phyloP scores from a whole-genome alignment of 2,113 vertebrate genomes.

The Pogona vitticeps region DNA sequence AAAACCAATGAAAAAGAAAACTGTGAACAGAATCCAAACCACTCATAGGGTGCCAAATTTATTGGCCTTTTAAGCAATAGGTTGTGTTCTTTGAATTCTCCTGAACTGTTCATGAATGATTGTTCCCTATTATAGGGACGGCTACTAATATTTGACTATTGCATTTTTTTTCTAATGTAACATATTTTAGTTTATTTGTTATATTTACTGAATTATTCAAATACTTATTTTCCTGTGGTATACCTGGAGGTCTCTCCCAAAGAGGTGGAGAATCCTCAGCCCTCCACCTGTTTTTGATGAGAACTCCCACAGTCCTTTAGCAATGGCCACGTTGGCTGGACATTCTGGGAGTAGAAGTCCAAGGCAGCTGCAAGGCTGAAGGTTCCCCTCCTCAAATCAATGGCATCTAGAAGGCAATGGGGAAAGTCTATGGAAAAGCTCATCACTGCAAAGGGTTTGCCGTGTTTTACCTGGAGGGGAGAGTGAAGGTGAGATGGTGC shows the following conservation, averaged over 20 bases:
- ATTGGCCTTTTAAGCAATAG: background rate
- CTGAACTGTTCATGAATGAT: no score
- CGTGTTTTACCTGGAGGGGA: background rate
- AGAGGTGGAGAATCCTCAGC: no score
- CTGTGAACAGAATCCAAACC: background rate
- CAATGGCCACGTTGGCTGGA: no score
- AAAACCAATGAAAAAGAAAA: background rate
- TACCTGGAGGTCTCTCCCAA: no score
- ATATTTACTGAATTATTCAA: no score
- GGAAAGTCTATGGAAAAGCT: constrained; percentile 26
- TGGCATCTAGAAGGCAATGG: rapidly evolving
- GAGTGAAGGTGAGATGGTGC: background rate
- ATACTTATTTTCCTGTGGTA: no score
- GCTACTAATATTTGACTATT: no score
- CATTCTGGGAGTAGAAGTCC: background rate
- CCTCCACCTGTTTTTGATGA: background rate
- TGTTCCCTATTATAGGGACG: no score
- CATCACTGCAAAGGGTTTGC: constrained; percentile 25
- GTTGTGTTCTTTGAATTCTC: no score
- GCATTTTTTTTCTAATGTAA: no score
- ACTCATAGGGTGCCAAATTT: background rate
- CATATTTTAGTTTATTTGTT: no score
- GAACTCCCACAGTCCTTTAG: background rate
- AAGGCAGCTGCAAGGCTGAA: no score
- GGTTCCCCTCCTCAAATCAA: background rate